Evolutionary conservation across 2,113 vertebrate genomes (phyloP).

Genomic region (Tachysurus fulvidraco): DNA sequence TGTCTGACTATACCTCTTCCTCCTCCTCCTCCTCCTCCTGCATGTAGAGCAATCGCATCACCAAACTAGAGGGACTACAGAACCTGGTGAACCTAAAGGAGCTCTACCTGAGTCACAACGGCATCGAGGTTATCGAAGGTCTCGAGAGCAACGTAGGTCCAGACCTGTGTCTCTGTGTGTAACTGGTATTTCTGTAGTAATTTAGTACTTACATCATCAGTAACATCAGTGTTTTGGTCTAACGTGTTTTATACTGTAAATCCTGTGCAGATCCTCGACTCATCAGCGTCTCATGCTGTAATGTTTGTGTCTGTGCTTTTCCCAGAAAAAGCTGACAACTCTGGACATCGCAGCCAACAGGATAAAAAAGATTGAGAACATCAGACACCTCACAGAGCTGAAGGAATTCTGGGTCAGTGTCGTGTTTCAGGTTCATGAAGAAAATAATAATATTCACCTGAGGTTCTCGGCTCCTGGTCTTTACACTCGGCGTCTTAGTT

Average conservation of each 20-base stretch:
- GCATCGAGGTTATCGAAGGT: constrained; percentile 95
- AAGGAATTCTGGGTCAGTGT: constrained; percentile 95
- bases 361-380: constrained; percentile 95
- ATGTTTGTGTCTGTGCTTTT: constrained; percentile 14
- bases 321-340: constrained; percentile 94
- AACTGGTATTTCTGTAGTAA: not conserved
- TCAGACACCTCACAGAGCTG: constrained; percentile 92
- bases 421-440: not conserved
- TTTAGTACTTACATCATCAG: no score
- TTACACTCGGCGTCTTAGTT: not conserved
- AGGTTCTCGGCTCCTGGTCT: not conserved
- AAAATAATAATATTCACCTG: not conserved
- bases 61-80: constrained; percentile 95
- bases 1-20: not conserved
- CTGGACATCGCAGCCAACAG: constrained; percentile 95
- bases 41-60: constrained; percentile 91
- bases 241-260: not conserved
- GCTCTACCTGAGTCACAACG: constrained; percentile 96
- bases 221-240: no score
- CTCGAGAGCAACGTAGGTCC: constrained; percentile 94
- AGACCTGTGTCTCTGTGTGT: not conserved
- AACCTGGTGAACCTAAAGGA: constrained; percentile 86
- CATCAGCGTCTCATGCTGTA: not conserved
- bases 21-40: not conserved
- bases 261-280: not conserved